Percentiles rank a stretch among this genome's conserved stretches.
These are phyloP conservation scores for Odontesthes bonariensis DNA, from an alignment of 2,113 vertebrate species.

Conservation along the genomic window DNA sequence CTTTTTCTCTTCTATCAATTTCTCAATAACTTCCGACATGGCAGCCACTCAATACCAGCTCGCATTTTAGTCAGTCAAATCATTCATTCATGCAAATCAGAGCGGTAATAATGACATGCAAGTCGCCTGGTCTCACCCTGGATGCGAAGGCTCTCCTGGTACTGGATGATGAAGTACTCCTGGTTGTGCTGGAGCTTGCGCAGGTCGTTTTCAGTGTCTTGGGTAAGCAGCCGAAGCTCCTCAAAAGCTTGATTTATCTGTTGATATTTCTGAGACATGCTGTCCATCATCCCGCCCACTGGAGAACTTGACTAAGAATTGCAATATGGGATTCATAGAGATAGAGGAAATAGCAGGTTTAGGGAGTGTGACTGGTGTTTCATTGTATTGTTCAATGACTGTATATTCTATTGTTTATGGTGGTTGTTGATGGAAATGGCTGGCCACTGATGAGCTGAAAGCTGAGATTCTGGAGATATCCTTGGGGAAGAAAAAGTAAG, in stretches of 20 bases:
- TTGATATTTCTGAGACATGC: constrained; percentile 98
- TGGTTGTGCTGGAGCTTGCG: constrained; percentile 97
- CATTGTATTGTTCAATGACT: background rate
- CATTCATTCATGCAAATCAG: background rate
- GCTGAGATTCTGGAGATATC: background rate
- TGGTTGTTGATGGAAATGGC: constrained; percentile 18
- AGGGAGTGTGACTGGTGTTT: background rate
- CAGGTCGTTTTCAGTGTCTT: constrained; percentile 94
- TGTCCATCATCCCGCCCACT: constrained; percentile 88
- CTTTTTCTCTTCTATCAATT: background rate
- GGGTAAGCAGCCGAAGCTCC: constrained; percentile 92
- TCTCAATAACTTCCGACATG: background rate
- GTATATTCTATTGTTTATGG: constrained; percentile 37
- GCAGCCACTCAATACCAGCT: background rate
- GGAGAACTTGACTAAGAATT: constrained; percentile 89
- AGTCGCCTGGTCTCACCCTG: constrained; percentile 73
- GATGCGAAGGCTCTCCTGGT: constrained; percentile 95
- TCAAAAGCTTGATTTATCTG: constrained; percentile 98
- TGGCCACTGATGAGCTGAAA: constrained; percentile 3
- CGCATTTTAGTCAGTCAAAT: background rate
- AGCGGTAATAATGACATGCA: background rate
- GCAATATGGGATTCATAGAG: constrained; percentile 27
- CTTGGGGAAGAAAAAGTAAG: background rate
- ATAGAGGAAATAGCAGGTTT: background rate
- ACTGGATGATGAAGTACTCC: constrained; percentile 99